Base-by-base conservation (phyloP, 2,113 vertebrate species). In the Carettochelys insculpta region DNA sequence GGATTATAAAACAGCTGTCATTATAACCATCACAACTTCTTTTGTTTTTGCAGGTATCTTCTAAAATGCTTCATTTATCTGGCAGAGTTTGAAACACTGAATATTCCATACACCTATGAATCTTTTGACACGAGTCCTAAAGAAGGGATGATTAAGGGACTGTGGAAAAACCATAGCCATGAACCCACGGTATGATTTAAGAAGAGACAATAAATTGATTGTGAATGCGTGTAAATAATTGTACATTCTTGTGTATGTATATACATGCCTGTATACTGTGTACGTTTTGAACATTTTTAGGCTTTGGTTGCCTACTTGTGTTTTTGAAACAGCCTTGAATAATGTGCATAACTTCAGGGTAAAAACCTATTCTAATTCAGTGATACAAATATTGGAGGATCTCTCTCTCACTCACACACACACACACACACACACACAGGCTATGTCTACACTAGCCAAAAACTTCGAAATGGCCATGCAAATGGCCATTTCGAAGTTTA, bases 91-190 rank as follows among this genome's bases (percentile, higher is more conserved):
- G 99, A 99, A 97, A 97, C 89, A 1, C 93, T 99, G 91, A 99
- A 99, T 95, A 99, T 99, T 89, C 99, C 99, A 1, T 99, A 99
- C 87, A 99, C 99, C 0, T 97, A 98, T 24, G 98, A 99, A 92
- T 98, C 98, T 11, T 99, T 99, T 92, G 98, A 98, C 90, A 99
- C 94, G 88, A 98, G 98, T 80, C 98, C 99, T 2, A 99, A 99
- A 95, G 99, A 99, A 92, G 99, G 99, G 71, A 98, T 99, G 98
- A 98, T 99, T 75, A 99, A 99, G 92, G 99, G 99, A 12, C 97
- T 99, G 0, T 99, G 99, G 99, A 99, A 99, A 88, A 99, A 99
- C 90, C 99, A 99, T 97, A 99, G 98, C 86, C 98, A 99, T 0
- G 98, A 99, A 84, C 97, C 99, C 65, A 98, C 97, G 97, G 99